Base-by-base conservation (phyloP, 1,140 invertebrate genomes). In the Psix sp. region DNA sequence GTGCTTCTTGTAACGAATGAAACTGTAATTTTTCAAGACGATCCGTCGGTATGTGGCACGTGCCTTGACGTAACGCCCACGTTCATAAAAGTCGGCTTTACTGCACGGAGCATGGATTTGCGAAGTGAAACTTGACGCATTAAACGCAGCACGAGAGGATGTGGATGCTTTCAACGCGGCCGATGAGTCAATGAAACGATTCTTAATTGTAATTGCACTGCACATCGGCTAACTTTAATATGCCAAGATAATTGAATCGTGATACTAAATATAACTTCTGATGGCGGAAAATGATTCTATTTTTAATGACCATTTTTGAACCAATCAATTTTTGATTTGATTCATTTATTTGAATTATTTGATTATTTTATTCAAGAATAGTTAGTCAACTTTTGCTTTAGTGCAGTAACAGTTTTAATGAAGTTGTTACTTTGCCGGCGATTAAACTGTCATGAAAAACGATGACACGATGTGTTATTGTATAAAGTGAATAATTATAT, bases 81-180 rank as follows among this genome's bases (percentile, higher is more conserved):
- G 80, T 83, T 83, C 77, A 82, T 82, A 80, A 81, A 70, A 78
- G 67, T 67, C 52, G 54, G 68, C 68, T 71, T 71, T 48, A 60
- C 51, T 51, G 73, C 81, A 83, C 80, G 82, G 35, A 60, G 66
- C 66, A 70, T 70, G 66, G 66, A 70, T 84, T 84, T 84, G 81
- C 82, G 81, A 84, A 83, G 77, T 70, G 67, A 82, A 80, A 79
- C 79, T 82, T 79, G 78, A 84, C 80, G 80, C 79, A 82, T 82
- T 82, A 82, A 84, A 77, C 66, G 76, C 66, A 76, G 52, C 76
- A 76, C 67, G 46, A 77, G 76, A 83, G 83, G 82, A 84, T 81
- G 81, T 83, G 70, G 77, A 79, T 77, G 77, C 81, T 82, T 81
- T 56, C 49, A 62, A 43, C 49, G 29, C 45, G 39, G 52, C 56